phyloP scores from a whole-genome alignment of 2,113 vertebrate genomes.

The Merops nubicus region DNA sequence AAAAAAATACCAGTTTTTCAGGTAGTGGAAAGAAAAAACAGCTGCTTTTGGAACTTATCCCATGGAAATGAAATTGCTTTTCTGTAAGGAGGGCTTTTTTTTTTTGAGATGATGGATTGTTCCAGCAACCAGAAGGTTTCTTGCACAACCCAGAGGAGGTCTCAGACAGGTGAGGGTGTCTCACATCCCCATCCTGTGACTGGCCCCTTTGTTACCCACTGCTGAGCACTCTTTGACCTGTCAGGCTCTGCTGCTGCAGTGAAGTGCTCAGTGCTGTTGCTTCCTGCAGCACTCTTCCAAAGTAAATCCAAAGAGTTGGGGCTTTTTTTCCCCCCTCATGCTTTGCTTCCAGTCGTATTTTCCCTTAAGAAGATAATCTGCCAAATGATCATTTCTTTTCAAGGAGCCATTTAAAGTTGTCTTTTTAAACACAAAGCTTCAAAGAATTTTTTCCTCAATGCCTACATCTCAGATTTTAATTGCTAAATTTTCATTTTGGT shows the following conservation, averaged over 20 bases:
- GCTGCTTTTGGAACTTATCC: neutral
- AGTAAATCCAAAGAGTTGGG: neutral
- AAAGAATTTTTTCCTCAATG: neutral
- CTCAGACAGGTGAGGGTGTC: accelerated
- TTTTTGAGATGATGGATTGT: neutral
- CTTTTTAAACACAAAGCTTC: neutral
- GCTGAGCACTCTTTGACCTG: neutral
- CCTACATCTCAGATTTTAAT: neutral
- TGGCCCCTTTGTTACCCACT: neutral
- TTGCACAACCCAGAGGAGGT: neutral
- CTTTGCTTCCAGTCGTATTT: neutral
- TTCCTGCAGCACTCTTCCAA: neutral
- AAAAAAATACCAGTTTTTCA: neutral
- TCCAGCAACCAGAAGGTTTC: neutral
- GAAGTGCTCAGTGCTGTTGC: neutral
- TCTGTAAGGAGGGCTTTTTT: neutral
- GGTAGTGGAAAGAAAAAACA: neutral
- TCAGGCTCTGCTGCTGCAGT: neutral
- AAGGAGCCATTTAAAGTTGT: neutral
- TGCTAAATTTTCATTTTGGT: neutral
- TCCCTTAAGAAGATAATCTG: neutral
- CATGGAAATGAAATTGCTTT: neutral
- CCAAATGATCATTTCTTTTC: neutral
- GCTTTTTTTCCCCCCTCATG: neutral
- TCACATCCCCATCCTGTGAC: neutral